Conservation (phyloP, 2,888 invertebrate species). For the Phrixothrix hirtus region DNA sequence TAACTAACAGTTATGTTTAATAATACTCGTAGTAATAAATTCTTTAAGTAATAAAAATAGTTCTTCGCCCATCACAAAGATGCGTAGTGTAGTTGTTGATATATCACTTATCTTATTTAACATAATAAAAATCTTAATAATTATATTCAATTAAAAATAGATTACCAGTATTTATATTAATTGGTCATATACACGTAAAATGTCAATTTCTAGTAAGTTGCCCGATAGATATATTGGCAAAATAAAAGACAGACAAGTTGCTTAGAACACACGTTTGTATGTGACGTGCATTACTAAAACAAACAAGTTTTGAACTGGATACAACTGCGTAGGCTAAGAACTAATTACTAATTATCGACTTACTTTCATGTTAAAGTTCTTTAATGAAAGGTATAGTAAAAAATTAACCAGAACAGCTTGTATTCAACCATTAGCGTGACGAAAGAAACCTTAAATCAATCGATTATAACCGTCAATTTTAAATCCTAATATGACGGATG, state of each 20-base stretch:
- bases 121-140: too few species aligned
- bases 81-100: background rate
- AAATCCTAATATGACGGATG: conserved; percentile 21
- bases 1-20: too few species aligned
- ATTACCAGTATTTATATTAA: too few species aligned
- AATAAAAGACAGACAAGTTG: background rate
- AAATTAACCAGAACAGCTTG: conserved; percentile 19
- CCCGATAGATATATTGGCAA: background rate
- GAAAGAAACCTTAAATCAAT: conserved; percentile 23
- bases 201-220: too few species aligned
- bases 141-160: too few species aligned
- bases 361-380: conserved; percentile 32
- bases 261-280: conserved; percentile 7
- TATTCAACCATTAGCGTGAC: conserved; percentile 24
- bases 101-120: too few species aligned
- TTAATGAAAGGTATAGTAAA: conserved; percentile 22
- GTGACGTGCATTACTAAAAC: conserved; percentile 27
- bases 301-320: conserved; percentile 30
- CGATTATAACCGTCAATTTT: conserved; percentile 25
- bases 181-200: too few species aligned
- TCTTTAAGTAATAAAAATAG: too few species aligned
- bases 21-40: too few species aligned
- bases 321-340: conserved; percentile 24
- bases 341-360: conserved; percentile 32
- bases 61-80: background rate